Base-by-base conservation (phyloP, 2,888 invertebrate species). In the Carcina quercana region DNA sequence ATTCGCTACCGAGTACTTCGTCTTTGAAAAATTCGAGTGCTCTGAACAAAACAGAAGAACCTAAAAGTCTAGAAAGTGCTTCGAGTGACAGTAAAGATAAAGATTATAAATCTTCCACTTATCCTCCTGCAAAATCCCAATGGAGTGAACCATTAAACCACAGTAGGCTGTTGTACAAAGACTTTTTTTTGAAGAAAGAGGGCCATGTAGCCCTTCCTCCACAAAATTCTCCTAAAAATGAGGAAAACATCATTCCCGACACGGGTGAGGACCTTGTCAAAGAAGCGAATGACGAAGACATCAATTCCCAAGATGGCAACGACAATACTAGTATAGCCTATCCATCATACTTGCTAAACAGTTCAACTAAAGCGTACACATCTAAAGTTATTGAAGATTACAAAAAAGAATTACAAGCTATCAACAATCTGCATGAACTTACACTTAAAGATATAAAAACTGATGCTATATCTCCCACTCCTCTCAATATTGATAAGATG, bases 361-460 rank as follows among this genome's bases (percentile, higher is more conserved):
- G 79, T 43, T 67, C 65, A 19, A 78, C 75, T 14, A 85, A 83
- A 64, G 75, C 79, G 0, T 85, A 84, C 34, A 85, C 85, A 3
- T 83, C 84, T 11, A 79, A 80, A 57, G 84, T 85, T 3, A 84
- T 85, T 33, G 83, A 84, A 58, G 85, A 85, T 56, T 85, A 85
- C 39, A 85, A 79, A 53, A 80, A 70, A 45, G 85, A 85, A 59
- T 57, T 85, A 42, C 72, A 79, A 53, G 75, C 84, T 32, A 85
- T 85, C 24, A 80, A 85, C 36, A 79, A 65, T 45, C 54, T 83
- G 19, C 85, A 85, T 35, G 72, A 82, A 36, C 63, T 85, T 5
- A 82, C 85, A 5, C 40, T 85, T 1, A 83, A 83, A 63, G 85
- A 85, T 60, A 75, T 85, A 30, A 73, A 83, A 53, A 67, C 67